Conservation (phyloP, 2,113 vertebrate genomes). For the Leptosomus discolor region DNA sequence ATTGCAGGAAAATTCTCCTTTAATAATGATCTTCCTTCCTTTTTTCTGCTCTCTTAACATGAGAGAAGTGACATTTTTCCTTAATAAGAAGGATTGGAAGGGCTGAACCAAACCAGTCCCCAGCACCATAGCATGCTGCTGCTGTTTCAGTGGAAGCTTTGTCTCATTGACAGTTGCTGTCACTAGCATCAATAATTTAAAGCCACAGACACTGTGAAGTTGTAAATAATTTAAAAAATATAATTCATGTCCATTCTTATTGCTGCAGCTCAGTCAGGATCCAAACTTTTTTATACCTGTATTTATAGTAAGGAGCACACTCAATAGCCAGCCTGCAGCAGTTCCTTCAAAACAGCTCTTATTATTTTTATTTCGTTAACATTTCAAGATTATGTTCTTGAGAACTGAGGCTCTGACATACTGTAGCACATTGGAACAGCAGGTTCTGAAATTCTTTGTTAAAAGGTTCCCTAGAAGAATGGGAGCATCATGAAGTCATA, state of each 20-base stretch:
- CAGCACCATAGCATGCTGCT: not conserved
- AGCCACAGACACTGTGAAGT: not conserved
- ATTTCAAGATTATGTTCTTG: not conserved
- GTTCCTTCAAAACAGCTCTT: not conserved
- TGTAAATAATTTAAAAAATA: slow-evolving; percentile 67
- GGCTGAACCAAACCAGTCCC: not conserved
- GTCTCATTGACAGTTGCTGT: slow-evolving; percentile 34
- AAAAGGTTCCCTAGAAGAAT: not conserved
- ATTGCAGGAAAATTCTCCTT: not conserved
- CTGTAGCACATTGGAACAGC: not conserved
- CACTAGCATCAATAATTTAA: slow-evolving; percentile 64
- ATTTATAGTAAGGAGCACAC: not conserved
- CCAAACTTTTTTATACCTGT: slow-evolving; percentile 4
- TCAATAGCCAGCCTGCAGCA: not conserved
- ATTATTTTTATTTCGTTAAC: not conserved
- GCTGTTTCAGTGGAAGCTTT: slow-evolving; percentile 18
- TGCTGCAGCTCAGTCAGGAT: slow-evolving; percentile 2
- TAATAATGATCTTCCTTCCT: not conserved
- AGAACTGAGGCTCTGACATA: not conserved
- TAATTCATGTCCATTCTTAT: slow-evolving; percentile 12
- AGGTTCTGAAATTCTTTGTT: not conserved
- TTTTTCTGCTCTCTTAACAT: not conserved
- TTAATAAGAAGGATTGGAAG: not conserved
- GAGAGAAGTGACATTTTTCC: not conserved
- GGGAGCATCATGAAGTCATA: not conserved